Base-by-base conservation (phyloP, 2,888 invertebrate species). In the Cyclophora punctaria region DNA sequence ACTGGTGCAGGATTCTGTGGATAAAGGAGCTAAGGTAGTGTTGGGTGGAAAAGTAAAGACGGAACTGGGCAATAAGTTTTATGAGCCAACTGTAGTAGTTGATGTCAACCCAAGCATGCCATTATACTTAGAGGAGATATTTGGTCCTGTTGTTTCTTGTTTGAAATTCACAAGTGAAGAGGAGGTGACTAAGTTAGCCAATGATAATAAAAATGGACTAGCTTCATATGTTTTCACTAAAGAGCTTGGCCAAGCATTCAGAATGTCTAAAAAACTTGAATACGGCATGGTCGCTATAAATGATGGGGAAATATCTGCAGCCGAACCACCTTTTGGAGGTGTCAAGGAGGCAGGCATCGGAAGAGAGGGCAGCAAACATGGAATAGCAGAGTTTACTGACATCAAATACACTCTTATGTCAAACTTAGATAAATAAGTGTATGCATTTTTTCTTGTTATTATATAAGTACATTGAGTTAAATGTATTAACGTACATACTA, bases 321-420 rank as follows among this genome's bases (percentile, higher is more conserved):
- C 95, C 0, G 99, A 99, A 85, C 95, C 96, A 46, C 95, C 99
- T 6, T 99, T 99, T 83, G 99, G 99, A n/a, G 99, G 99, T 0
- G 90, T 98, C 33, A 99, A 99, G 76, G 97, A 98, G 78, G 98
- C 98, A 1, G 98, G 99, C 0, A 90, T 99, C 56, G 99, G 99
- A 0, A 90, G 97, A 44, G 99, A 99, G 80, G 98, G 98, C 0
- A 97, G 97, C 35, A 92, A 91, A 69, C 95, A 97, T 82, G 98
- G 98, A 4, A 92, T 95, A 50, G 96, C 98, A 61, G 98, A 99
- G 72, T 99, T 93, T 75, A 92, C 95, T 5, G 93, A 98, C 64
- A 90, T 97, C 6, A 99, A 99, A 82, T 97, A 97, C 72, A 90
- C 96, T 57, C 94, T 97, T 63, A 90, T 97, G 75, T 84, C 87